A percentile compares a stretch with the other conserved stretches of the same genome.
Conservation (phyloP, 1,140 invertebrate species). For the Sitophilus oryzae region DNA sequence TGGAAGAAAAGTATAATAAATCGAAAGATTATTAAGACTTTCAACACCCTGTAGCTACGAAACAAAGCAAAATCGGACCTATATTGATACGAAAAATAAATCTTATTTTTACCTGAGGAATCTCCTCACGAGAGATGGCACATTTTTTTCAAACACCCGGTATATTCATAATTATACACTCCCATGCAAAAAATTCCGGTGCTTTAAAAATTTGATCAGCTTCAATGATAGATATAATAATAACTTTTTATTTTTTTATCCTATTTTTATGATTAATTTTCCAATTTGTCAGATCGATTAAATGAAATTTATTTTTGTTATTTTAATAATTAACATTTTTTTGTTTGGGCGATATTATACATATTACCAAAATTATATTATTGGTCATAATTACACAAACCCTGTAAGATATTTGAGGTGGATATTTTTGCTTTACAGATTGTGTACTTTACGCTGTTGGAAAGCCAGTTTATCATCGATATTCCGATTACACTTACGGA, state of each 20-base stretch:
- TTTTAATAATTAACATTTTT: background rate
- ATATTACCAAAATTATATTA: background rate
- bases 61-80: no score
- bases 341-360: background rate
- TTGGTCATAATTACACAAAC: no score
- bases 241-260: background rate
- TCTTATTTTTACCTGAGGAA: no score
- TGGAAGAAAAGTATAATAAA: no score
- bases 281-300: background rate
- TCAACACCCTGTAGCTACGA: no score
- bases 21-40: no score
- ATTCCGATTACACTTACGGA: slow-evolving; percentile 67
- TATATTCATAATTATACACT: no score
- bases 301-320: background rate
- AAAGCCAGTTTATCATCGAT: slow-evolving; percentile 83
- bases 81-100: no score
- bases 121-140: no score
- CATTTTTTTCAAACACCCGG: no score
- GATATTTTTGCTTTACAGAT: slow-evolving; percentile 50
- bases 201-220: no score
- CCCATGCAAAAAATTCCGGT: no score
- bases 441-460: slow-evolving; percentile 85
- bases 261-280: slow-evolving; percentile 11
- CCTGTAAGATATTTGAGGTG: background rate
- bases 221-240: background rate